phyloP scores from a whole-genome alignment of 2,888 invertebrate species.

The Hypolimnas misippus region DNA sequence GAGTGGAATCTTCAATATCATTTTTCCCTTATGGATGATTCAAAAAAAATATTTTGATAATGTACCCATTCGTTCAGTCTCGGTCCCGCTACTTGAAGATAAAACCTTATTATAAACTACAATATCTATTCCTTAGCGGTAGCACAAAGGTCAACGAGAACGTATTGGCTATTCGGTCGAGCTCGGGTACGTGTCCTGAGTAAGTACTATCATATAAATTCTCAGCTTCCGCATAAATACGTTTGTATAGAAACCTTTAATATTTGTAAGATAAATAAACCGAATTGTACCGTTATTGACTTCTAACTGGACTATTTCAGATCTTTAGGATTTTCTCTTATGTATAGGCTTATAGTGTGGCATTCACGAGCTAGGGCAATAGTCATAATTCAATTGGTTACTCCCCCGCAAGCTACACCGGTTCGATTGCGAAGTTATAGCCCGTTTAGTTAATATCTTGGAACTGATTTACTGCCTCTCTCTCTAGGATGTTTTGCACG shows the following conservation, averaged over 20 bases:
- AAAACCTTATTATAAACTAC: constrained; percentile 26
- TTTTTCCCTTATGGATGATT: constrained; percentile 1
- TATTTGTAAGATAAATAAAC: constrained; percentile 8
- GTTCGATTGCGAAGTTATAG: constrained; percentile 22
- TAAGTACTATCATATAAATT: constrained; percentile 31
- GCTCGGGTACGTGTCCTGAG: constrained; percentile 59
- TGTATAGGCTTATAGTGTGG: constrained; percentile 11
- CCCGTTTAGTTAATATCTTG: constrained; percentile 25
- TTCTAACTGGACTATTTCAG: neutral
- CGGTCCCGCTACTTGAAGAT: constrained; percentile 2
- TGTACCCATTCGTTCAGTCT: neutral
- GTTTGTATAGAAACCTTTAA: constrained; percentile 9
- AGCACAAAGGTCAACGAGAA: constrained; percentile 53
- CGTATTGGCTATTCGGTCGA: constrained; percentile 62
- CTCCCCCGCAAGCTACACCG: constrained; percentile 14
- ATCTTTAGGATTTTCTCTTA: neutral
- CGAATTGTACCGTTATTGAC: neutral
- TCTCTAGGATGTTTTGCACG: neutral
- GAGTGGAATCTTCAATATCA: constrained; percentile 28
- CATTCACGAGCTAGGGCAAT: constrained; percentile 9
- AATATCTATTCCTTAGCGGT: constrained; percentile 28
- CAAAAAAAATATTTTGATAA: constrained; percentile 5
- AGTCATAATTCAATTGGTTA: constrained; percentile 29
- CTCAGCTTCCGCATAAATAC: constrained; percentile 11
- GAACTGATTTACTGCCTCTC: constrained; percentile 17